These are phyloP conservation scores for Charina bottae DNA, from an alignment of 2,113 vertebrate genomes.

Conservation along the genomic window DNA sequence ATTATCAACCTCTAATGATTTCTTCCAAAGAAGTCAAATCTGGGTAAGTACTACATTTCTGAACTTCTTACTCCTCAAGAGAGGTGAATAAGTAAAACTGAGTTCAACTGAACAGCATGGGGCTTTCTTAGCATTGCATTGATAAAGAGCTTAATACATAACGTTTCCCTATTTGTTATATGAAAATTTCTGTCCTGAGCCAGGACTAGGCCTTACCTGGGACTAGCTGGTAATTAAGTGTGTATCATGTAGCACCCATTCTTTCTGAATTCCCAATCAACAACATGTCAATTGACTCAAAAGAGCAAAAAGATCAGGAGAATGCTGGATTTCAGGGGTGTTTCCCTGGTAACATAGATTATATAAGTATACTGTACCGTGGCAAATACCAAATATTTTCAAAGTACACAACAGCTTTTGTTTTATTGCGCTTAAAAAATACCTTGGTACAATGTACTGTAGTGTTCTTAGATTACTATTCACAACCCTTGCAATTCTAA, in stretches of 20 bases:
- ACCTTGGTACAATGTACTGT: neutral
- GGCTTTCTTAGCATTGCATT: neutral
- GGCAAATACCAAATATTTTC: fast-evolving
- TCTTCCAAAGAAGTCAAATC: neutral
- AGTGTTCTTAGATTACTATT: neutral
- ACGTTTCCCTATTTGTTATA: neutral
- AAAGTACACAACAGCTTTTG: neutral
- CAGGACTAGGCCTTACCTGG: neutral
- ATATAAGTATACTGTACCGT: neutral
- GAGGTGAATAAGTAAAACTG: neutral
- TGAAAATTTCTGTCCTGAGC: neutral
- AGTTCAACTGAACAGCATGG: neutral
- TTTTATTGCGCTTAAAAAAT: neutral
- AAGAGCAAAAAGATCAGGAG: neutral
- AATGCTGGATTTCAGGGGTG: fast-evolving
- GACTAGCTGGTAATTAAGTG: neutral
- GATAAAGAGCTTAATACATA: neutral
- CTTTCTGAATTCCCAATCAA: neutral
- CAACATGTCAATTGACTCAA: neutral
- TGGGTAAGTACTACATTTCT: neutral
- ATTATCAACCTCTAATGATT: neutral
- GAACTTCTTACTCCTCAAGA: neutral
- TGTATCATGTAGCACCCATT: neutral
- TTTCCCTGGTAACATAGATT: fast-evolving
- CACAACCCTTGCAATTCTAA: neutral